A percentile compares a stretch with the other conserved stretches of the same genome.
Conservation (phyloP, 1,140 invertebrate species). For the Zaprionus tsacasi region DNA sequence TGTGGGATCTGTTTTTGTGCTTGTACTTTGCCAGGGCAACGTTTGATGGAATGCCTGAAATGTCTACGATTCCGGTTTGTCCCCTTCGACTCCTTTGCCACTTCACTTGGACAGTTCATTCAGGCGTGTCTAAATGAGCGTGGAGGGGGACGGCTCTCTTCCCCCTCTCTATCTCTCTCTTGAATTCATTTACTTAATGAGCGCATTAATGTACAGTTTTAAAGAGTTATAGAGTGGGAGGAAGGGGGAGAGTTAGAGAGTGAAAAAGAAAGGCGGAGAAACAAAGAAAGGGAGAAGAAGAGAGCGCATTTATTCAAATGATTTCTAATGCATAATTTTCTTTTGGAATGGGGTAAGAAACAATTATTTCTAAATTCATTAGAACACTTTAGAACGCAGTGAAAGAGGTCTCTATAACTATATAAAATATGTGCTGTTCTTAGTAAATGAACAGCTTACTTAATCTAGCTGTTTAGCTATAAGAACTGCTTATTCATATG, state of each 20-base stretch:
- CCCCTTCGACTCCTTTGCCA: not conserved
- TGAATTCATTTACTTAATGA: conserved; percentile 57
- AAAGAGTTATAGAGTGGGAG: not conserved
- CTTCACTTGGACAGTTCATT: conserved; percentile 46
- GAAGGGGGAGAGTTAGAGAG: not conserved
- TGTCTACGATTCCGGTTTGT: conserved; percentile 36
- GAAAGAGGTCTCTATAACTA: no score
- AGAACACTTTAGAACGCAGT: no score
- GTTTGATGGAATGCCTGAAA: conserved; percentile 61
- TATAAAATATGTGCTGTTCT: no score
- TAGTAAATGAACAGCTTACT: no score
- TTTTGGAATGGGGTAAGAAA: no score
- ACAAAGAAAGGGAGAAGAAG: not conserved
- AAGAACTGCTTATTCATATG: no score
- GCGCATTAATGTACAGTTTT: conserved; percentile 19
- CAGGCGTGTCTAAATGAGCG: conserved; percentile 39
- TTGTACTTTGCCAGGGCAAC: conserved; percentile 65
- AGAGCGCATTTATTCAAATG: not conserved
- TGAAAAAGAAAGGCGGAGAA: no score
- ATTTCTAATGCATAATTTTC: not conserved
- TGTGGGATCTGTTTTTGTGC: conserved; percentile 41
- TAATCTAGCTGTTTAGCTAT: no score
- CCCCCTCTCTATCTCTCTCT: not conserved
- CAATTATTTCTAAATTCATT: no score
- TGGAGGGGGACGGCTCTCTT: not conserved